Evolutionary conservation across 2,797 vertebrate species (phyloP).

Genomic region (Gambelia wislizenii): DNA sequence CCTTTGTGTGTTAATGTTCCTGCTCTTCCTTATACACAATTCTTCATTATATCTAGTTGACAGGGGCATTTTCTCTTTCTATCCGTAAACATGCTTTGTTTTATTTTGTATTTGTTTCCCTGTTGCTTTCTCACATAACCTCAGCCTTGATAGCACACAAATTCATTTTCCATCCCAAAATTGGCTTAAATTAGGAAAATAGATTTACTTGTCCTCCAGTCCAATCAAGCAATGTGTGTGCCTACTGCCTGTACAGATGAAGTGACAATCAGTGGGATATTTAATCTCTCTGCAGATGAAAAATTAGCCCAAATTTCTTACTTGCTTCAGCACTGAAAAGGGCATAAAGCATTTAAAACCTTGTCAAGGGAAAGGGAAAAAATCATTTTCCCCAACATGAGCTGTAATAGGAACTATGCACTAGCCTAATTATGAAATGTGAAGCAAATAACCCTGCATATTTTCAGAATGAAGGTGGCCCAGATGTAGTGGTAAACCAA

Average conservation of each 20-base stretch:
- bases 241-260: constrained; percentile 22
- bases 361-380: constrained; percentile 6
- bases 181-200: background rate
- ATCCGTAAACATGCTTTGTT: background rate
- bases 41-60: background rate
- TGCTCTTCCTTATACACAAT: background rate
- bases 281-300: constrained; percentile 22
- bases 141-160: background rate
- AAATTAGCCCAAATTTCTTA: constrained; percentile 24
- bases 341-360: background rate
- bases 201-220: background rate
- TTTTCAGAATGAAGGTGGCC: constrained; percentile 53
- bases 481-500: constrained; percentile 42
- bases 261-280: constrained; percentile 1
- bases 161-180: background rate
- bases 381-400: background rate
- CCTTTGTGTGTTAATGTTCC: background rate
- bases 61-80: background rate
- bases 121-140: background rate
- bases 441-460: constrained; percentile 51
- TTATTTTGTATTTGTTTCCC: background rate
- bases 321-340: constrained; percentile 17
- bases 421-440: constrained; percentile 39
- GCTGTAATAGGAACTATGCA: constrained; percentile 23
- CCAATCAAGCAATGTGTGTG: constrained; percentile 21